These are phyloP conservation scores for Eupelmus urozonus DNA, from an alignment of 2,888 invertebrate genomes.

Conservation along the genomic window DNA sequence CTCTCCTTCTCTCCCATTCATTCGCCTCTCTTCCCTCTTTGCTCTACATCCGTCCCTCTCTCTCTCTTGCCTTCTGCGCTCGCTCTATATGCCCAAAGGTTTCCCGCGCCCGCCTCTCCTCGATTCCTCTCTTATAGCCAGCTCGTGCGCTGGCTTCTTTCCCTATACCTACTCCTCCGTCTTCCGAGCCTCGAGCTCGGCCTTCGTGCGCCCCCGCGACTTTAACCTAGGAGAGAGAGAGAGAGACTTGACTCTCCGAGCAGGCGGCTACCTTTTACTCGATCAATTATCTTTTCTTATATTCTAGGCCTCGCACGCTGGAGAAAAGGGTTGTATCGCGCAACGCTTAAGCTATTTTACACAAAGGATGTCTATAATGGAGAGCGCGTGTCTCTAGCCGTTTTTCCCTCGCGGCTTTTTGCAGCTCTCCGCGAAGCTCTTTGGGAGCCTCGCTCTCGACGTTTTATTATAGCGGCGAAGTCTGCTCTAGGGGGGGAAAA, in stretches of 20 bases:
- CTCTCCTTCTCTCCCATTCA: constrained; percentile 20
- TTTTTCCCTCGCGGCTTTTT: too few relatives aligned
- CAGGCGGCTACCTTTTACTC: constrained; percentile 45
- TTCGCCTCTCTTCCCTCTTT: constrained; percentile 30
- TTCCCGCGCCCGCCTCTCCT: constrained; percentile 17
- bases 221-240: constrained; percentile 9
- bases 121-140: constrained; percentile 1
- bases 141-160: neutral
- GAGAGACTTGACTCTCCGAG: neutral
- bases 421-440: too few relatives aligned
- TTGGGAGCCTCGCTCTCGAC: too few relatives aligned
- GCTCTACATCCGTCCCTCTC: neutral
- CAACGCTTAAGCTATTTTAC: too few relatives aligned
- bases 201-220: constrained; percentile 35
- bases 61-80: neutral
- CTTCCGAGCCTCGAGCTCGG: constrained; percentile 13
- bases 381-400: too few relatives aligned
- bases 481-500: too few relatives aligned
- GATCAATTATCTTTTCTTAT: constrained; percentile 55
- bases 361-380: too few relatives aligned
- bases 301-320: too few relatives aligned
- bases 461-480: too few relatives aligned
- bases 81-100: constrained; percentile 20
- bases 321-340: too few relatives aligned
- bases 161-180: neutral